Base-by-base conservation (phyloP, 2,888 invertebrate genomes). In the Amiota minor region DNA sequence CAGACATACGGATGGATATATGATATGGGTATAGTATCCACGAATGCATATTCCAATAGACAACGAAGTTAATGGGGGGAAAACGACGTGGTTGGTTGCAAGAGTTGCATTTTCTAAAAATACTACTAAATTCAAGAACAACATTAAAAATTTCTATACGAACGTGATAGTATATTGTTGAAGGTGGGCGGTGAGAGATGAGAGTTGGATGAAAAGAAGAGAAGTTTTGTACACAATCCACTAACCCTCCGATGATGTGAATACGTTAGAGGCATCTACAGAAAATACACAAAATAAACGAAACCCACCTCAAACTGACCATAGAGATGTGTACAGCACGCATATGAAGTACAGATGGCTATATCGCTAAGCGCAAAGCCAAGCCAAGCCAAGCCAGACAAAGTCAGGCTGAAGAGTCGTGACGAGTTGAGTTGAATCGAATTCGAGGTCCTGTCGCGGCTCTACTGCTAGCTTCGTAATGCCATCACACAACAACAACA, bases 291-390 rank as follows among this genome's bases (percentile, higher is more conserved):
- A 78, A 59, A 47, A 47, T 47, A 80, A 84, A 77, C 76, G 77
- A 79, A 82, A 81, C 81, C 84, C 84, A 84, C 84, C 82, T 84
- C 84, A 82, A 83, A 84, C 82, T 81, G 84, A 84, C 84, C 82
- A 82, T 84, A 82, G 81, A 82, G 82, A 82, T 80, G 83, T 47
- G 84, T 81, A 83, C 81, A 80, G 79, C 81, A 78, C 81, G 56
- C 70, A 70, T 56, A 20, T 46, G 35, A 35, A 35, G 35, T 35
- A 6, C 35, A 35, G 35, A 35, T 35, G 35, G 35, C 35, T 35
- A 35, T 8, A 35, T n/a, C n/a, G 6, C 6, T 35, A 35, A 35
- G 35, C 35, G 35, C 23, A 1, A 23, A 23, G 23, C 35, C 2
- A 35, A 35, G 35, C 35, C 35, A 35, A 35, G 35, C 35, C 35